Conservation (phyloP, 2,888 invertebrate genomes). For the Philonicus albiceps region DNA sequence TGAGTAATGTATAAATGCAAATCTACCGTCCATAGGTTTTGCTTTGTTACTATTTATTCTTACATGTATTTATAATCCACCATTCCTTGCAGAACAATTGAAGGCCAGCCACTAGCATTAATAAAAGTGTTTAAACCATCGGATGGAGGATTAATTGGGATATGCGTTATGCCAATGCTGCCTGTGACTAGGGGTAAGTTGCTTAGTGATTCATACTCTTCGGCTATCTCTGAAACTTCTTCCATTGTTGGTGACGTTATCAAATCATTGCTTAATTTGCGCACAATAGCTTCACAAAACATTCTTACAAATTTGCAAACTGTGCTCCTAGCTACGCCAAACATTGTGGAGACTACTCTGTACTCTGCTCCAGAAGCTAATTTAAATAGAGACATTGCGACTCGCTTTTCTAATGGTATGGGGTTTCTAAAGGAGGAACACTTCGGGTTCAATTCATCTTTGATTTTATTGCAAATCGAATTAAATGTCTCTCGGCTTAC, state of each 20-base stretch:
- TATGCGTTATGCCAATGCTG: constrained; percentile 53
- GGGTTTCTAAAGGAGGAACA: constrained; percentile 49
- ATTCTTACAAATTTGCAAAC: constrained; percentile 57
- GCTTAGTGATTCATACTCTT: constrained; percentile 55
- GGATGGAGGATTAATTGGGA: constrained; percentile 53
- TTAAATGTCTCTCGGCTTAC: constrained; percentile 55
- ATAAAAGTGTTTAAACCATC: constrained; percentile 50
- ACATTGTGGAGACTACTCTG: constrained; percentile 55
- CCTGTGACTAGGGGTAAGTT: constrained; percentile 58
- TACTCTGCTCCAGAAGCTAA: constrained; percentile 58
- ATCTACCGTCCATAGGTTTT: background rate
- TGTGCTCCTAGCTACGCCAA: constrained; percentile 55
- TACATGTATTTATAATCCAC: constrained; percentile 57
- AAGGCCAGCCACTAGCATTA: constrained; percentile 49
- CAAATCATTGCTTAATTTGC: constrained; percentile 53
- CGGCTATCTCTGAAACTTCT: constrained; percentile 54
- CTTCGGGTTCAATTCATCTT: constrained; percentile 50
- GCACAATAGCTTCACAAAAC: constrained; percentile 56
- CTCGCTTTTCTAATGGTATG: constrained; percentile 55
- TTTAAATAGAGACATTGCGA: constrained; percentile 57
- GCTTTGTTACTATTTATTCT: constrained; percentile 30
- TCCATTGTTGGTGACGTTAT: constrained; percentile 55
- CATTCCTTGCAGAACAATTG: constrained; percentile 56
- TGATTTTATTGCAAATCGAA: constrained; percentile 54
- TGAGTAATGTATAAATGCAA: background rate